Evolutionary conservation across 2,888 invertebrate genomes (phyloP), one percentile per base, ranked within the genome.

Genomic region (Cepaea hortensis): DNA sequence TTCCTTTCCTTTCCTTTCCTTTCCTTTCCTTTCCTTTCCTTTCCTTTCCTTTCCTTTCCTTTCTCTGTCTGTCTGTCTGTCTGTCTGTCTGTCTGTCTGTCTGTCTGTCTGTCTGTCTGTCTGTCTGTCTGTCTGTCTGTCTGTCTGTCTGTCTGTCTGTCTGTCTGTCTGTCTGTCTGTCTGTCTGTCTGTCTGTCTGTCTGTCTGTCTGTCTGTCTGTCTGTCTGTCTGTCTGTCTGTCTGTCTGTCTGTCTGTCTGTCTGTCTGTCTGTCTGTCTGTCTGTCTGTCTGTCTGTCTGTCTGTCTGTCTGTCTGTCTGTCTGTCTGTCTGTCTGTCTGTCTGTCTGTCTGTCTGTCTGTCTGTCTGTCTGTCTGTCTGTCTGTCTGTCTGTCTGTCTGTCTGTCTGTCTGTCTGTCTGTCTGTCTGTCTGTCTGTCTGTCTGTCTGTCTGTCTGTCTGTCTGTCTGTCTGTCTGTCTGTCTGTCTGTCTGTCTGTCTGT

Each of bases 331-430:
- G 73, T 83, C 48, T 83, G 73, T 83, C 48, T 83, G 73, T 83
- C 48, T 83, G 73, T 83, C 72, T 83, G 73, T 81, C 81, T 77
- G 50, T 77, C 77, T 77, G 50, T 77, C 77, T 77, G 50, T 77
- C 77, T 77, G 77, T 77, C 77, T 77, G 50, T 77, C 77, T 77
- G 77, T 77, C 80, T 80, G 18, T 80, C 62, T 80, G 18, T 80
- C 83, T 83, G 35, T 80, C 62, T 80, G 18, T 80, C 80, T 80
- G 18, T 80, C 80, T 80, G 18, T 80, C 62, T 80, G 3, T 80
- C 80, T 65, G 18, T 62, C 61, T 65, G 18, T 35, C 80, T 65
- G 55, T 46, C 77, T 62, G 77, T 46, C 50, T 62, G 55, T 46
- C 77, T 62, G 77, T 68, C 68, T 2, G 68, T 68, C 68, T 2